Evolutionary conservation across 2,113 vertebrate genomes (phyloP), one percentile per base, ranked within the genome.

Genomic region (Campylomormyrus numenius): DNA sequence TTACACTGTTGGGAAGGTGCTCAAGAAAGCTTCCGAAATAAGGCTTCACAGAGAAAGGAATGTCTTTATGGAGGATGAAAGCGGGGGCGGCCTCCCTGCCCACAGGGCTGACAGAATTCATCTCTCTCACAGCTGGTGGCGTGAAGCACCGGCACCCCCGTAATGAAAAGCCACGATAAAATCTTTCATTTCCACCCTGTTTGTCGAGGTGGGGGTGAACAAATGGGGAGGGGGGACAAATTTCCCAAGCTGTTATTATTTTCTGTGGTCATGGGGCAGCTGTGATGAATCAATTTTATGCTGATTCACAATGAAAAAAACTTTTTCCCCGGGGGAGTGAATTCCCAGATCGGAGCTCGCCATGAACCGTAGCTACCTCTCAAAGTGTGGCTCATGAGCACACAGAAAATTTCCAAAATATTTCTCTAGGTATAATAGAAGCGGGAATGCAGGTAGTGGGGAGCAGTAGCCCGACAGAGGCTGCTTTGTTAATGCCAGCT

Each of bases 41-140:
- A 92, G 92, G 92, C 93, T 94, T 95, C 94, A 95, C 95, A 95
- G 95, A 94, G 91, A 89, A 91, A 94, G 94, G 94, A 95, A 95
- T 94, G 94, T 94, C 93, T 96, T 96, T 94, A 95, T 94, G 92
- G 84, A 50, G 93, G 94, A 96, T 95, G 96, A 96, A 96, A 94
- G 91, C 87, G 2, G 93, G 90, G 90, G 93, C 95, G 93, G 94
- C 92, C 95, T 91, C 88, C 2, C 89, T 92, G 92, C 94, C 94
- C 94, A 95, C 94, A 93, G 95, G 94, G 92, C 94, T 91, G 92
- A 92, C 92, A 90, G 93, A 96, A 95, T 95, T 96, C 93, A 96
- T 96, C 95, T 96, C 95, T 94, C 90, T 94, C 96, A 94, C 96
- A 93, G 95, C 95, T 96, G 95, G 95, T 95, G 95, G 95, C 91